A percentile compares a stretch with the other conserved stretches of the same genome.
phyloP scores from a whole-genome alignment of 2,888 invertebrate species.

The Chrysopilus asiliformis region DNA sequence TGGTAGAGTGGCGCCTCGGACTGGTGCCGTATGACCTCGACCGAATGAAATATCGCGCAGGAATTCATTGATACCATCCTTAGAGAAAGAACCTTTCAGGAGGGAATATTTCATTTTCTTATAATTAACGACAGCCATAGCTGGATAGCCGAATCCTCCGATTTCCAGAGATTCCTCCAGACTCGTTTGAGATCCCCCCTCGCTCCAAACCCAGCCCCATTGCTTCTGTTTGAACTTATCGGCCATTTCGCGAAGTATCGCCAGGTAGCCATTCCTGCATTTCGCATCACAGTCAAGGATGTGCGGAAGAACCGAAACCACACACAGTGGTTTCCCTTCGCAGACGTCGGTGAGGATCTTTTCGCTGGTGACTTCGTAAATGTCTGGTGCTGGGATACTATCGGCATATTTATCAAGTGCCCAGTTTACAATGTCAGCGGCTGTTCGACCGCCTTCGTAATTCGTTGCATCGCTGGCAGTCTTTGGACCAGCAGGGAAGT shows the following conservation, averaged over 20 bases:
- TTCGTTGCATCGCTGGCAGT: constrained; percentile 55
- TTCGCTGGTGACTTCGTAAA: constrained; percentile 52
- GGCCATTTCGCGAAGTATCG: constrained; percentile 55
- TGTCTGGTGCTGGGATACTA: constrained; percentile 81
- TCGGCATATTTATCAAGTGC: constrained; percentile 75
- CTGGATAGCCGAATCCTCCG: constrained; percentile 97
- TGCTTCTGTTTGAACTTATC: constrained; percentile 88
- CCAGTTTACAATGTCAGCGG: constrained; percentile 81
- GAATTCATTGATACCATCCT: constrained; percentile 92
- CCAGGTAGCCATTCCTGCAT: constrained; percentile 79
- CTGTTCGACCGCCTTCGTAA: constrained; percentile 85
- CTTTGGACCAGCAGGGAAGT: constrained; percentile 68
- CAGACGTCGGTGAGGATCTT: constrained; percentile 59
- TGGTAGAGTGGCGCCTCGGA: constrained; percentile 71
- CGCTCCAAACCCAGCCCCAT: constrained; percentile 98
- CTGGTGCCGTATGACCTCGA: constrained; percentile 78
- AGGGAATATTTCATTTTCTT: constrained; percentile 95
- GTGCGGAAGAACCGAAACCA: constrained; percentile 84
- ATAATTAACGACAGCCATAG: constrained; percentile 90
- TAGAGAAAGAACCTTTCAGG: constrained; percentile 85
- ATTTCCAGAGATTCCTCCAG: constrained; percentile 85
- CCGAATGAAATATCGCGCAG: constrained; percentile 85
- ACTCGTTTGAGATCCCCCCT: constrained; percentile 72
- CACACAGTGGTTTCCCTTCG: constrained; percentile 76
- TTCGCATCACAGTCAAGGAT: constrained; percentile 91